Evolutionary conservation across 2,888 invertebrate genomes (phyloP).

Genomic region (Cybosia mesomella): DNA sequence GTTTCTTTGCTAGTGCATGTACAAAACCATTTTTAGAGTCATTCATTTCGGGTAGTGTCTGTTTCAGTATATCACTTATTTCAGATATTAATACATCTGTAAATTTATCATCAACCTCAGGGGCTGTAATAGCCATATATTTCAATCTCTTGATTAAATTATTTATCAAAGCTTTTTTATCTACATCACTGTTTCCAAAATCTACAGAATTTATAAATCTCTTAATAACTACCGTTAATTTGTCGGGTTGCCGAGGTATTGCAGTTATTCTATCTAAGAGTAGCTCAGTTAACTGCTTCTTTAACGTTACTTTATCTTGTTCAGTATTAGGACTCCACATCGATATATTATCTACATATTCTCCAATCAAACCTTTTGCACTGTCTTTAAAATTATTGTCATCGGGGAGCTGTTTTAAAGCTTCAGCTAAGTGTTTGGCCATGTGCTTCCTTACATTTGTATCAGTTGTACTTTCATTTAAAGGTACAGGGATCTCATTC

Average conservation of each 20-base stretch:
- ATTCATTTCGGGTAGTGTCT: constrained; percentile 36
- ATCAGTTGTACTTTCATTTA: constrained; percentile 45
- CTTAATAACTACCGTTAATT: constrained; percentile 39
- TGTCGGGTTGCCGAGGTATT: constrained; percentile 36
- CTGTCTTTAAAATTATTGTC: constrained; percentile 46
- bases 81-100: constrained; percentile 44
- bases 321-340: constrained; percentile 60
- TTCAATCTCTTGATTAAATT: constrained; percentile 45
- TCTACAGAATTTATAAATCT: constrained; percentile 44
- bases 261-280: constrained; percentile 45
- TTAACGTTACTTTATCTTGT: constrained; percentile 49
- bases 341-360: constrained; percentile 54
- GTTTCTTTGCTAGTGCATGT: not conserved
- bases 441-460: constrained; percentile 46
- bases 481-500: constrained; percentile 55
- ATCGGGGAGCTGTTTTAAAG: constrained; percentile 42
- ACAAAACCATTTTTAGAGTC: constrained; percentile 29
- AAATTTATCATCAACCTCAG: constrained; percentile 36
- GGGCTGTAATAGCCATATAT: constrained; percentile 30
- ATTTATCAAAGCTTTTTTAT: constrained; percentile 35
- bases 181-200: constrained; percentile 36
- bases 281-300: constrained; percentile 47
- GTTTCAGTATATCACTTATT: constrained; percentile 44
- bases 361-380: constrained; percentile 46
- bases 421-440: constrained; percentile 44